Conservation (phyloP, 2,888 invertebrate genomes). For the Alsophila aescularia region DNA sequence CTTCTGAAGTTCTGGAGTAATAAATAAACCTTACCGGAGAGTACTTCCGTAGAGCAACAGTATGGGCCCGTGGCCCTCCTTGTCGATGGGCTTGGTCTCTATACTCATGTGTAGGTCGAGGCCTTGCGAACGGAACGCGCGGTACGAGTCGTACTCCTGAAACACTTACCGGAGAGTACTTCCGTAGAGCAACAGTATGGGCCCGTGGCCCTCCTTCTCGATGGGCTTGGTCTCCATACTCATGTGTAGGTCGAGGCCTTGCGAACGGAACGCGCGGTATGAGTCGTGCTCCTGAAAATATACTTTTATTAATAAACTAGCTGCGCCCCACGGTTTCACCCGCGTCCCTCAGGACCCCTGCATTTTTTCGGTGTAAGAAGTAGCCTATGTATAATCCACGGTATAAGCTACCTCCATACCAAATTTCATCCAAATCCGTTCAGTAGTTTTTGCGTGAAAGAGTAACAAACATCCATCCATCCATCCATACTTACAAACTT, state of each 20-base stretch:
- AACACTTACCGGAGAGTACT: slow-evolving; percentile 91
- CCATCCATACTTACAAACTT: too few species aligned
- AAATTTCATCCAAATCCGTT: too few species aligned
- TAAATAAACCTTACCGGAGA: too few species aligned
- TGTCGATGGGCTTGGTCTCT: slow-evolving; percentile 78
- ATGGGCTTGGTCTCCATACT: slow-evolving; percentile 77
- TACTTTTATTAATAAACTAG: too few species aligned
- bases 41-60: slow-evolving; percentile 96
- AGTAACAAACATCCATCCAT: too few species aligned
- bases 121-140: slow-evolving; percentile 91
- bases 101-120: slow-evolving; percentile 72
- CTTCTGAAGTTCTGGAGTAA: too few species aligned
- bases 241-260: slow-evolving; percentile 73
- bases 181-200: slow-evolving; percentile 93
- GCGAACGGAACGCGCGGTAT: slow-evolving; percentile 94
- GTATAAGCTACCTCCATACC: too few species aligned
- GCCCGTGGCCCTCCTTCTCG: slow-evolving; percentile 85
- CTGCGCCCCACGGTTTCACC: too few species aligned
- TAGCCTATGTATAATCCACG: too few species aligned
- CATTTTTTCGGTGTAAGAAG: too few species aligned
- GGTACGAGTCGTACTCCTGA: slow-evolving; percentile 85
- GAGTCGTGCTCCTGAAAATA: slow-evolving; percentile 96
- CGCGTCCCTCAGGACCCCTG: too few species aligned
- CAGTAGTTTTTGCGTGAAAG: too few species aligned
- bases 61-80: slow-evolving; percentile 87